Percentiles rank a stretch among this genome's conserved stretches.
These are phyloP conservation scores for Ataeniobius toweri DNA, from an alignment of 2,797 vertebrate species.

Conservation along the genomic window DNA sequence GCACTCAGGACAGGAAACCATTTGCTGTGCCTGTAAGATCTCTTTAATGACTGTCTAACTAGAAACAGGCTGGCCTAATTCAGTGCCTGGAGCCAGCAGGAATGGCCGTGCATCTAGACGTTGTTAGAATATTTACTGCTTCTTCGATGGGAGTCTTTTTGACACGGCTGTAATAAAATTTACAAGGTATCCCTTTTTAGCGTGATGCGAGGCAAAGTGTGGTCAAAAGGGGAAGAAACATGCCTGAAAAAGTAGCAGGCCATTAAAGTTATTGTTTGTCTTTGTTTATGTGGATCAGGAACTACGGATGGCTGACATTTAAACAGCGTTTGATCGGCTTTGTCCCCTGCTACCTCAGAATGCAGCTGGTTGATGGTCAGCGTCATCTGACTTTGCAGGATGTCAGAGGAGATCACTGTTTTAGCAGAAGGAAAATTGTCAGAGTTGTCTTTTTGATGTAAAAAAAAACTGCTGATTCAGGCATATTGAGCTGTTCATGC, in stretches of 20 bases:
- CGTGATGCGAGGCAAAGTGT: conserved; percentile 77
- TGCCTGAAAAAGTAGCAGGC: conserved; percentile 64
- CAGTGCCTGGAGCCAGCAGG: conserved; percentile 91
- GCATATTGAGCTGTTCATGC: conserved; percentile 64
- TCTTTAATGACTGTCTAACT: conserved; percentile 99
- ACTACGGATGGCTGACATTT: conserved; percentile 70
- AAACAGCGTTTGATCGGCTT: conserved; percentile 70
- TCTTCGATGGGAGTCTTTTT: conserved; percentile 93
- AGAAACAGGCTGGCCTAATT: conserved; percentile 96
- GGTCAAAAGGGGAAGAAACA: conserved; percentile 71
- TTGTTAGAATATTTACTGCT: conserved; percentile 95
- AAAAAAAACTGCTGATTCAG: conserved; percentile 63
- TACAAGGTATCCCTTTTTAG: conserved; percentile 86
- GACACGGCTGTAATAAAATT: conserved; percentile 93
- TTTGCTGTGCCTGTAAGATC: conserved; percentile 96
- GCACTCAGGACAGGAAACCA: conserved; percentile 97
- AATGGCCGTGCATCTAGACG: conserved; percentile 91
- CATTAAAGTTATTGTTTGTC: conserved; percentile 75
- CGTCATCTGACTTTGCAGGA: conserved; percentile 67
- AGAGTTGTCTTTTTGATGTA: conserved; percentile 55
- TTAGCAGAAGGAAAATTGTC: conserved; percentile 62
- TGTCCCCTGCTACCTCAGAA: conserved; percentile 54
- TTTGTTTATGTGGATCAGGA: conserved; percentile 75
- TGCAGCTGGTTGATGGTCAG: conserved; percentile 49
- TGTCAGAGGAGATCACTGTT: conserved; percentile 60